Base-by-base conservation (phyloP, 2,888 invertebrate genomes). In the Cheilosia variabilis region DNA sequence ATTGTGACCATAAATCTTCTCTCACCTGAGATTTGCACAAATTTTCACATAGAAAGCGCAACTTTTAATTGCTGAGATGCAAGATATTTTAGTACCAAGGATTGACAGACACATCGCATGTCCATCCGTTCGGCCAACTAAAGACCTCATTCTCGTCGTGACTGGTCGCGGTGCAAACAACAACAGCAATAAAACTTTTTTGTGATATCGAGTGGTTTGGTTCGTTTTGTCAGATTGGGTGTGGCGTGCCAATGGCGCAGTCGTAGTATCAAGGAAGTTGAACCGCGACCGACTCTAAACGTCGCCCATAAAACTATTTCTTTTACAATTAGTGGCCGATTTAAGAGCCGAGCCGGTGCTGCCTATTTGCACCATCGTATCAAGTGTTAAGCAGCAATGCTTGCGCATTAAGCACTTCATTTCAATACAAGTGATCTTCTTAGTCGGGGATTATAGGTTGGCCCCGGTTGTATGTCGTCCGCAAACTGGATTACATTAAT, bases 391-490 rank as follows among this genome's bases (percentile, higher is more conserved):
- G 76, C 72, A 86, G 58, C 81, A 81, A 86, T 86, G 86, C 86
- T 72, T 76, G 86, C 62, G 86, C 86, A 77, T 86, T 86, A 86
- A 80, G 81, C 68, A 77, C 81, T 86, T 81, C 66, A 80, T 86
- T 86, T 81, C 66, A 86, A 81, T 86, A 47, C 71, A 86, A 77
- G 86, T 68, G 86, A 86, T 86, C 86, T 86, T 86, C 86, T 86
- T 73, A 86, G 81, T 62, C 31, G 62, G 52, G 81, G 81, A 81
- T 77, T 86, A 72, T 68, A 77, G 71, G 86, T 75, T 81, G 71
- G 65, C 60, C 60, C 55, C 13, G 50, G 57, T 72, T 55, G 62
- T 80, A 43, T 69, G 84, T 80, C 73, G 65, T 69, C 50, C 53
- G 58, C 27, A 75, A 83, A 86, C 80, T 86, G 81, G 86, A 86